A percentile compares a stretch with the other conserved stretches of the same genome.
Conservation (phyloP, 2,888 invertebrate species). For the Dione juno region DNA sequence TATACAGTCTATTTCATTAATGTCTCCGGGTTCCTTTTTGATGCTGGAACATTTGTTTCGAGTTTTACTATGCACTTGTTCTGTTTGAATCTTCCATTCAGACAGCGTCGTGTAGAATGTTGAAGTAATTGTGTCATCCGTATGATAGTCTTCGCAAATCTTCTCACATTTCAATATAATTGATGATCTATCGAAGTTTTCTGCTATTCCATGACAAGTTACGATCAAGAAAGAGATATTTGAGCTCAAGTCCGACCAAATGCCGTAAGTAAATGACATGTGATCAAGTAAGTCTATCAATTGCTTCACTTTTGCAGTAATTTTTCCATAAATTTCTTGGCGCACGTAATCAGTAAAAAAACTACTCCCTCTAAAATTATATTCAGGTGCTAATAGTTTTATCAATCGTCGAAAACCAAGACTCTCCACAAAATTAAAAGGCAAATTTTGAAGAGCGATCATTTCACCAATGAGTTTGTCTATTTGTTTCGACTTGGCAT, state of each 20-base stretch:
- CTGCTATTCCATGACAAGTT: slow-evolving; percentile 34
- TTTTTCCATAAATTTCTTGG: neutral
- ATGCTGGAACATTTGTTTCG: neutral
- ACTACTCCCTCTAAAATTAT: neutral
- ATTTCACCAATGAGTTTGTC: neutral
- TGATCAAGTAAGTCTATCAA: slow-evolving; percentile 29
- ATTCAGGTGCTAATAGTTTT: slow-evolving; percentile 35
- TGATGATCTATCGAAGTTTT: neutral
- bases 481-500: slow-evolving; percentile 15
- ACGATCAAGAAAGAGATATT: slow-evolving; percentile 41
- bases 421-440: neutral
- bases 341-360: neutral
- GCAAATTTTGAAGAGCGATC: slow-evolving; percentile 1
- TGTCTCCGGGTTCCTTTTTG: neutral
- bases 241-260: slow-evolving; percentile 47
- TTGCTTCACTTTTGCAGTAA: neutral
- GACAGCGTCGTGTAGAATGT: neutral
- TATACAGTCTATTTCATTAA: neutral
- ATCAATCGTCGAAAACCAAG: slow-evolving; percentile 31
- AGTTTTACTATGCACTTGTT: neutral
- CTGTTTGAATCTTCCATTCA: neutral
- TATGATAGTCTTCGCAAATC: neutral
- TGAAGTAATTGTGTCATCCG: neutral
- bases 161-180: neutral
- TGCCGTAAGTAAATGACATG: slow-evolving; percentile 49